These are phyloP conservation scores for Petromus typicus DNA, from an alignment of 2,113 vertebrate species.

Conservation along the genomic window DNA sequence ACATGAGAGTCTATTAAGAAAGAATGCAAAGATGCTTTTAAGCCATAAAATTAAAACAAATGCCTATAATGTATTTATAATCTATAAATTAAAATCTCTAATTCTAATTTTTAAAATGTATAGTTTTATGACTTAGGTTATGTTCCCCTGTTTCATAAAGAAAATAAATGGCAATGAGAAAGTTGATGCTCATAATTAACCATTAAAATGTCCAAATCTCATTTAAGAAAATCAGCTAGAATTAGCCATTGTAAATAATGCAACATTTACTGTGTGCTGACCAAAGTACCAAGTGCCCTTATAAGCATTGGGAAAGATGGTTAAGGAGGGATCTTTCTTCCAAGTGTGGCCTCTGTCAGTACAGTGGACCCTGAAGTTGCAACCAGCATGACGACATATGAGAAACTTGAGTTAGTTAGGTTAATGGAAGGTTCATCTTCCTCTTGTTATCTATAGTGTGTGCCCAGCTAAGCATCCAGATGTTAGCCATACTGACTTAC, in stretches of 20 bases:
- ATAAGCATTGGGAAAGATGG: too few species aligned
- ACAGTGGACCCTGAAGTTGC: too few species aligned
- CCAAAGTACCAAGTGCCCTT: background rate
- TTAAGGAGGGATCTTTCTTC: background rate
- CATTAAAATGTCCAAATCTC: background rate
- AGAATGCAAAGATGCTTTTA: background rate
- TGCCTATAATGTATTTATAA: background rate
- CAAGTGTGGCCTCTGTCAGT: background rate
- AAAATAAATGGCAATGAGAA: constrained; percentile 4
- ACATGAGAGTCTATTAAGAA: background rate
- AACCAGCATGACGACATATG: too few species aligned
- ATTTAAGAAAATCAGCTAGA: background rate
- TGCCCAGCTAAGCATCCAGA: too few species aligned
- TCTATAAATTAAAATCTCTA: background rate
- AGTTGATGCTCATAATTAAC: background rate
- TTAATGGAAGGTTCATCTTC: too few species aligned
- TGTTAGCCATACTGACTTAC: too few species aligned
- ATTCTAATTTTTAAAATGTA: background rate
- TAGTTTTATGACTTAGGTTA: background rate
- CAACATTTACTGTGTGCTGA: background rate
- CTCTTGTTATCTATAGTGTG: too few species aligned
- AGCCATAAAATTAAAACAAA: background rate
- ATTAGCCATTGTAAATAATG: constrained; percentile 1
- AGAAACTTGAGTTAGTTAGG: too few species aligned
- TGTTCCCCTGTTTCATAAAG: background rate